Base-by-base conservation (phyloP, 2,888 invertebrate species). In the Hanleya hanleyi region DNA sequence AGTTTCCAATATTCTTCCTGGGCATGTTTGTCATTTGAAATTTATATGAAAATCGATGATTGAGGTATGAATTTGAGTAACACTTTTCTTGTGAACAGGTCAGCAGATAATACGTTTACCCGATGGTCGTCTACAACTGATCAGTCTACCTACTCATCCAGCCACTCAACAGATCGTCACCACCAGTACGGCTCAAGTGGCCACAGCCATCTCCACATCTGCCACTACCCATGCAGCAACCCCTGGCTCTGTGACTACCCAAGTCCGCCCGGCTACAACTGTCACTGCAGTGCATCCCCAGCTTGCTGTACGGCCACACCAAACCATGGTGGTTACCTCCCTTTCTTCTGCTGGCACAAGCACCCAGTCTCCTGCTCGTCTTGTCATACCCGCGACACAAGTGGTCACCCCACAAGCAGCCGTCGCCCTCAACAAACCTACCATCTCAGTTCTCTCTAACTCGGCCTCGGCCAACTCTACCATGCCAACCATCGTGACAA, bases 71-170 rank as follows among this genome's bases (percentile, higher is more conserved):
- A n/a, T n/a, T n/a, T n/a, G n/a, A 41, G 18, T 18, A 41, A 41
- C 18, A 12, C 9, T 41, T 41, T 41, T 18, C 9, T 4, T 57
- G 18, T 7, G 66, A 70, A 33, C 79, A 91, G 91, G 91, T 72
- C 98, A 98, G 88, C 97, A 97, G 87, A 92, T 98, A 71, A 94
- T 97, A 57, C 96, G 97, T 89, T 95, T 97, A 93, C 95, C 97
- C 0, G 97, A 98, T 90, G 98, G 98, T 0, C 96, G 96, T 89
- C 91, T 97, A 33, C 97, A 97, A 88, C 94, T 97, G 26, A 92
- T 95, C 41, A 94, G 88, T 4, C 78, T 87, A 68, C 84, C 86
- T 1, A 77, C 82, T 83, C 85, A 91, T 79, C 81, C 90, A 32
- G 77, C 90, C 36, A 61, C 41, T 22, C 61, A 57, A 29, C 57